Base-by-base conservation (phyloP, 2,797 vertebrate genomes). In the Alca torda region DNA sequence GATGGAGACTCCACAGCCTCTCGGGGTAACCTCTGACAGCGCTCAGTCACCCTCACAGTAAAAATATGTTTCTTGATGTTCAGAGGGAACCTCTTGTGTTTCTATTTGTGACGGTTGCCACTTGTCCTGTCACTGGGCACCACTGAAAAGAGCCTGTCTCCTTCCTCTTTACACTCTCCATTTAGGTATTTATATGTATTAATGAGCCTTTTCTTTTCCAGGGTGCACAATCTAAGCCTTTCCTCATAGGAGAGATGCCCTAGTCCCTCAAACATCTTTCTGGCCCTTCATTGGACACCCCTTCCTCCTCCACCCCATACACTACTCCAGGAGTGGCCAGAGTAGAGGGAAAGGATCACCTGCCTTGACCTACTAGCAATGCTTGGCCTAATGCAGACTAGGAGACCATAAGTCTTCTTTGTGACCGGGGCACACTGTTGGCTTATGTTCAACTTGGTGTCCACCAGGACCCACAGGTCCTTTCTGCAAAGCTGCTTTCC, bases 401-500 rank as follows among this genome's bases (percentile, higher is more conserved):
- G 51, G 15, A 77, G 39, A 84, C 8, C 14, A 13, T 10, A 4
- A 54, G 33, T 23, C 7, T 10, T 20, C 45, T 60, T 65, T 1
- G 1, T 6, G 35, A 31, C 35, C 65, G 67, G 10, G 35, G 7
- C 24, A 84, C 0, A 0, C 3, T 46, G 8, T 28, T 84, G 41
- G 9, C 5, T 74, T 61, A 30, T 6, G 6, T 59, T 73, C 35
- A 60, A 14, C 16, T 16, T 67, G 24, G 35, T 35, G 37, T 61
- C 35, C 33, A 17, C 9, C 41, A 72, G 21, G 43, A 89, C 18
- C 14, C 46, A 5, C 10, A 23, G 6, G 16, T 50, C 14, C 15
- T 75, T 80, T 80, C 56, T 35, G 17, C 43, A 63, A 88, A 89
- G 53, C 35, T 68, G 33, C 57, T 64, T 84, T 91, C 61, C 53